A percentile compares a stretch with the other conserved stretches of the same genome.
Evolutionary conservation across 2,797 vertebrate genomes (phyloP).

Genomic region (Danio albolineatus): DNA sequence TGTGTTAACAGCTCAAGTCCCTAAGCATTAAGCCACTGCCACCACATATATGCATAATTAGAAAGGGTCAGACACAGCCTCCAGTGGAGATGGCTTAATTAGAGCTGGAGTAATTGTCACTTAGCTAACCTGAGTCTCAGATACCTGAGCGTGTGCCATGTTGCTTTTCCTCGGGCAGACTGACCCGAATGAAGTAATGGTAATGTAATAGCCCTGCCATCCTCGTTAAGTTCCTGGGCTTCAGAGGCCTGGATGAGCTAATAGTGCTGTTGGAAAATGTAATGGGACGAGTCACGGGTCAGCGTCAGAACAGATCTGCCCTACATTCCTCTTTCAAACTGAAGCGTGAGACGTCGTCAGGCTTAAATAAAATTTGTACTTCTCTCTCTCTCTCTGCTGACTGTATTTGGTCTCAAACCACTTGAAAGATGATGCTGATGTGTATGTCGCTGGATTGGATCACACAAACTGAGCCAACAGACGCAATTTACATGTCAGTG

Average conservation of each 20-base stretch:
- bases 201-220: conserved; percentile 55
- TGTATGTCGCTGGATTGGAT: conserved; percentile 43
- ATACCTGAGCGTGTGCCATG: conserved; percentile 44
- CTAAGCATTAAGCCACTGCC: conserved; percentile 22
- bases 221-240: conserved; percentile 47
- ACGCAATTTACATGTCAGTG: conserved; percentile 39
- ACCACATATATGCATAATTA: conserved; percentile 26
- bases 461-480: conserved; percentile 34
- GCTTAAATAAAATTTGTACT: conserved; percentile 27
- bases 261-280: conserved; percentile 62
- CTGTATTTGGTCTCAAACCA: conserved; percentile 32
- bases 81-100: conserved; percentile 38
- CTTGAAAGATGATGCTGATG: conserved; percentile 47
- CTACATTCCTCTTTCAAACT: conserved; percentile 55
- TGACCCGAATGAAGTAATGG: conserved; percentile 56
- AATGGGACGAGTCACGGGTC: conserved; percentile 56
- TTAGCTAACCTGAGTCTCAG: conserved; percentile 28
- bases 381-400: not conserved
- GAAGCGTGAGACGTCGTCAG: conserved; percentile 41
- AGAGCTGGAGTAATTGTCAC: conserved; percentile 37
- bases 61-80: conserved; percentile 15
- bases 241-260: conserved; percentile 53
- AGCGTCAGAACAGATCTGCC: conserved; percentile 44
- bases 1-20: conserved; percentile 31
- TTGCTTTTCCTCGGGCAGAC: conserved; percentile 40